Evolutionary conservation across 2,888 invertebrate species (phyloP), one percentile per base, ranked within the genome.

Genomic region (Leptinotarsa rubiginosa): DNA sequence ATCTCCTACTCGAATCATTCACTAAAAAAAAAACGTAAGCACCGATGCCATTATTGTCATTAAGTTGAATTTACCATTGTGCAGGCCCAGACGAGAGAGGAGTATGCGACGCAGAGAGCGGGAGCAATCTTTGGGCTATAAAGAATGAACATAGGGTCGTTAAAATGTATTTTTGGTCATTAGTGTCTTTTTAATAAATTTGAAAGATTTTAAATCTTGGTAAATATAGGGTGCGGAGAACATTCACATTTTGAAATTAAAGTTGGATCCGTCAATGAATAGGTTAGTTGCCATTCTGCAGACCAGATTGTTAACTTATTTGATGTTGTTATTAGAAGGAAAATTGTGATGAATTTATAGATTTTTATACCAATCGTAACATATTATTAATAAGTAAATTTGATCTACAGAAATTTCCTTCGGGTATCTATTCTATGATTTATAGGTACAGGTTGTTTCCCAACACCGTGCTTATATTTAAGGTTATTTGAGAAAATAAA

Each of bases 21-120:
- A 82, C 77, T 25, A 41, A 41, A 59, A 83, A 59, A 83, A 80
- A 81, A 79, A 70, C 69, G 69, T 70, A 68, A 75, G 68, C 73
- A 73, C 78, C 73, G 72, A 71, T 72, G 81, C 83, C 82, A 84
- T 85, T 85, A 85, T 85, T 81, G 82, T 83, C 82, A 85, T 84
- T 84, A 83, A 76, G 77, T 79, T 78, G 79, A 73, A 75, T 77
- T 78, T 78, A 75, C 77, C 81, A 80, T 78, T 80, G 74, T 74
- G 76, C 59, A 18, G 69, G 69, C 72, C 70, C 73, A 65, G 65
- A 69, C 71, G 71, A 71, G 56, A 76, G 70, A 56, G 50, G 64
- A 65, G 47, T 13, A 31, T 52, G 41, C 41, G 41, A 41, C 41
- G 41, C 41, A 41, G 41, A 18, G 31, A 31, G 52, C 18, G 68